phyloP scores from a whole-genome alignment of 2,113 vertebrate species.

The Pseudonaja textilis region DNA sequence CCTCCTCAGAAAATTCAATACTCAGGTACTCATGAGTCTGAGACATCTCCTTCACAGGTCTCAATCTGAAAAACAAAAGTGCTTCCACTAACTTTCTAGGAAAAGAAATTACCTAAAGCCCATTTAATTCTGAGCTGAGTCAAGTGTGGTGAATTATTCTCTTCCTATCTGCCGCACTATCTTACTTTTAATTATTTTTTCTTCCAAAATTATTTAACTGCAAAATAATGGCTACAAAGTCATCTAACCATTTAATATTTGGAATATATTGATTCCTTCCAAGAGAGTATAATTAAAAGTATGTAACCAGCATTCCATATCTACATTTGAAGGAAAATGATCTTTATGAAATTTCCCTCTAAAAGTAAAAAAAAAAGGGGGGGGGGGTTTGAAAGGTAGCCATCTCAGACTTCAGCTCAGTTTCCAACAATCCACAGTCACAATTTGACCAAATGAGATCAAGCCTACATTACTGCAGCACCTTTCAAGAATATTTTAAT shows the following conservation, averaged over 20 bases:
- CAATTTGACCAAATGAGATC: not conserved
- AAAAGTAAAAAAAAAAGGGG: not conserved
- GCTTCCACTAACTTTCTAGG: not conserved
- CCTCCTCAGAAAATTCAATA: conserved; percentile 90
- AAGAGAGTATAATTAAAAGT: not conserved
- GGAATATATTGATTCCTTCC: not conserved
- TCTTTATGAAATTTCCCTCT: not conserved
- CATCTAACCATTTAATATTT: not conserved
- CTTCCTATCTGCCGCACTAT: not conserved
- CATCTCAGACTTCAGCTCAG: not conserved
- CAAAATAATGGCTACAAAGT: not conserved
- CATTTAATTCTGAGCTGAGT: not conserved
- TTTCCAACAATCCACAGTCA: not conserved
- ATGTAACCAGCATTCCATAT: not conserved
- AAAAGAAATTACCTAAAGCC: not conserved
- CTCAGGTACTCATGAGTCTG: conserved; percentile 79
- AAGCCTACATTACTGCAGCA: not conserved
- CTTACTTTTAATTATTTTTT: not conserved
- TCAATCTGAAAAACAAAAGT: conserved; percentile 70
- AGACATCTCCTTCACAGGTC: conserved; percentile 82
- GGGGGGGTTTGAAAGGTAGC: not conserved
- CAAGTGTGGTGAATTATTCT: not conserved
- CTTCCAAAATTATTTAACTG: not conserved
- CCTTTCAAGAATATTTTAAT: not conserved
- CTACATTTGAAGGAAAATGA: not conserved